These are phyloP conservation scores for Argya squamiceps DNA, from an alignment of 2,797 vertebrate genomes.

Conservation along the genomic window DNA sequence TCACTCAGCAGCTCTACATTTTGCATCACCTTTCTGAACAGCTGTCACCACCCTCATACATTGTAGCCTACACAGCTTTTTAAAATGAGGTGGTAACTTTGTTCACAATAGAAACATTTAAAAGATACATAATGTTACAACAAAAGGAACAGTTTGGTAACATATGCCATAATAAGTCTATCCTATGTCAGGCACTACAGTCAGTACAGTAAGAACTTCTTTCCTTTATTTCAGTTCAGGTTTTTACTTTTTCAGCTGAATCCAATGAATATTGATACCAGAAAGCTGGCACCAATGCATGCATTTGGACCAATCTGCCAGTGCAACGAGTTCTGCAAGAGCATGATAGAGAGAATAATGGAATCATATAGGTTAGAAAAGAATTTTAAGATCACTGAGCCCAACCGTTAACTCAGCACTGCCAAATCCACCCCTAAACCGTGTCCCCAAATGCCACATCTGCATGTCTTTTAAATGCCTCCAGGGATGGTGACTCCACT, in stretches of 20 bases:
- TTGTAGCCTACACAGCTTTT: background rate
- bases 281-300: background rate
- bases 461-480: background rate
- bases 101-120: background rate
- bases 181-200: background rate
- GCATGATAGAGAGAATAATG: background rate
- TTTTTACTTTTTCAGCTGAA: background rate
- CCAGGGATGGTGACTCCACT: too few species aligned
- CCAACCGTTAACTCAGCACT: background rate
- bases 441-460: background rate
- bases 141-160: background rate
- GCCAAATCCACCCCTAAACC: background rate
- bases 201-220: background rate
- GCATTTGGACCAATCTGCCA: background rate
- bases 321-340: background rate
- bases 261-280: background rate
- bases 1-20: background rate
- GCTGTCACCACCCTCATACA: background rate
- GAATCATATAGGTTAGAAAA: background rate
- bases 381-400: background rate
- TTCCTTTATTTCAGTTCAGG: background rate
- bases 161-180: background rate
- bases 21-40: background rate
- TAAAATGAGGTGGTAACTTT: background rate
- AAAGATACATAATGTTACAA: background rate